A percentile compares a stretch with the other conserved stretches of the same genome.
Conservation (phyloP, 2,888 invertebrate species). For the Drosophila infuscata region DNA sequence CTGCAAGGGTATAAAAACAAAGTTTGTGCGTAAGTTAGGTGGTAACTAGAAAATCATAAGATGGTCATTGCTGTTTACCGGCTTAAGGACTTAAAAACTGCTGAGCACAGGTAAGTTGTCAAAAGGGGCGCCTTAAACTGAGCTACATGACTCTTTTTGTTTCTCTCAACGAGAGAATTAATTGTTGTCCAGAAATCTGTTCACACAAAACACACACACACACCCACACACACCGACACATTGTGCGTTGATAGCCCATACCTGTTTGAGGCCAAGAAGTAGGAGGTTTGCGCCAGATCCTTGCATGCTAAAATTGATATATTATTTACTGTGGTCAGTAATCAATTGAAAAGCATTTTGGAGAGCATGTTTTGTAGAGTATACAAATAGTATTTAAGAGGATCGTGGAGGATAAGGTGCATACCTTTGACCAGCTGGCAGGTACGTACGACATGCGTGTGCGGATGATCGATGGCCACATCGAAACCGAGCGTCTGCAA, state of each 20-base stretch:
- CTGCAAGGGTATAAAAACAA: not conserved
- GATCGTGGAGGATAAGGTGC: constrained; percentile 36
- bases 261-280: constrained; percentile 99
- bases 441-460: constrained; percentile 97
- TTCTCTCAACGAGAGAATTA: constrained; percentile 1
- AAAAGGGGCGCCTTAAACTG: not conserved
- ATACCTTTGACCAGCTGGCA: constrained; percentile 97
- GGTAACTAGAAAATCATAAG: constrained; percentile 14
- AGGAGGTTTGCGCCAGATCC: constrained; percentile 98
- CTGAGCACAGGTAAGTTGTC: constrained; percentile 25
- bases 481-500: constrained; percentile 99
- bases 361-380: constrained; percentile 23
- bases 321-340: constrained; percentile 52
- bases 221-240: constrained; percentile 4
- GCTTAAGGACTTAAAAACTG: not conserved
- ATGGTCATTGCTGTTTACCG: not conserved
- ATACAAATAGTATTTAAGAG: constrained; percentile 18
- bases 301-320: constrained; percentile 90
- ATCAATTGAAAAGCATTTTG: constrained; percentile 52
- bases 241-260: constrained; percentile 81
- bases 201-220: not conserved
- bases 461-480: constrained; percentile 99
- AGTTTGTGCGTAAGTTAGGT: not conserved
- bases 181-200: not conserved
- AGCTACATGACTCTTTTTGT: constrained; percentile 17